Evolutionary conservation across 2,888 invertebrate genomes (phyloP), one percentile per base, ranked within the genome.

Genomic region (Beris chalybata): DNA sequence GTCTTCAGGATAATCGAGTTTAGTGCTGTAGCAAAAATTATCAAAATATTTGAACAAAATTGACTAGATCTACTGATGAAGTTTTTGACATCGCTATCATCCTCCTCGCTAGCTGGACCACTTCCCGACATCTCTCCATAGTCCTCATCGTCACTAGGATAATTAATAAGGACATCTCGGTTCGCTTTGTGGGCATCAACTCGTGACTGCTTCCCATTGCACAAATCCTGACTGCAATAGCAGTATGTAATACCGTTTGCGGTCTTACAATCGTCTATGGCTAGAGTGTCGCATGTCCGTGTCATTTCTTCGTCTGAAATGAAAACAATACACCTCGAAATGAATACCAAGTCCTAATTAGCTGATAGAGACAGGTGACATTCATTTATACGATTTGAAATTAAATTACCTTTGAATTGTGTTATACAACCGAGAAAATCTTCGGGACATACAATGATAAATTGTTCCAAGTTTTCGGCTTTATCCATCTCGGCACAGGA

Each of bases 101-200:
- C 57, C 9, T 43, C 45, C 6, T 57, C 56, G 48, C 32, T 57
- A 29, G 12, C 12, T n/a, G 56, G 30, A 11, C 56, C 65, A 12
- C 45, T 45, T 11, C 69, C 70, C n/a, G 70, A 67, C 67, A 68
- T 68, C 29, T 70, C 70, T 15, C 43, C 31, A 12, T 70, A 70
- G 55, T 70, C 70, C 32, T 70, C 70, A 44, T 70, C 70, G 61
- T 70, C 70, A 12, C 70, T 67, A 13, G 70, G 70, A 66, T 65
- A 65, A 13, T 65, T 65, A 38, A 29, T 61, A 5, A 53, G 30
- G 5, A 55, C 45, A 56, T 64, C 64, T 43, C 65, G 4, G n/a
- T 57, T 57, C 32, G 68, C 50, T 61, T 70, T 70, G 44, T 67
- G 67, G 11, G 70, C 69, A 58, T 70, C 70, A 13, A 58, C 67